Evolutionary conservation across 2,113 vertebrate genomes (phyloP), one percentile per base, ranked within the genome.

Genomic region (Dinomys branickii): DNA sequence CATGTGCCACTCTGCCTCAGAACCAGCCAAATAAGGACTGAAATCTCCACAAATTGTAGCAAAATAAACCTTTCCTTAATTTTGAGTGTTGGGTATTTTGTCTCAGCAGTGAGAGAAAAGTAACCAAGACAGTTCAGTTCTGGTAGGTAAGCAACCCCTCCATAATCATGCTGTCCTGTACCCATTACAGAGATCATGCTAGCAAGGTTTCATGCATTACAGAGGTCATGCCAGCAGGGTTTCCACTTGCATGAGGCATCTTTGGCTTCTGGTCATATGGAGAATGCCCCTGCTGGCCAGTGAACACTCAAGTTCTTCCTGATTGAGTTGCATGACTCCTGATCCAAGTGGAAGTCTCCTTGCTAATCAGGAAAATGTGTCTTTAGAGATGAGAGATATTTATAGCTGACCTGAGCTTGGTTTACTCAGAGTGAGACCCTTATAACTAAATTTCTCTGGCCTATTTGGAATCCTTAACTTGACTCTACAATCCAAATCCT

Each of bases 401-500:
- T 30, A 69, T 12, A 75, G 47, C 33, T 91, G 22, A 90, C 69
- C 61, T 69, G n/a, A 94, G 14, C 17, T 41, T 56, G 30, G 1
- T 3, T 78, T 69, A 41, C 10, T 69, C 93, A 77, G 24, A 85
- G 41, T 71, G 11, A 50, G 20, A 24, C 54, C 78, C 22, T 71
- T 58, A 26, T 58, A 22, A 88, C 16, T 30, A 44, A 52, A 52
- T 92, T 83, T 17, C 58, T 75, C 52, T 30, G 22, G 44, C 1
- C 47, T 65, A 44, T 24, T 87, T 95, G 71, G 63, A 67, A 85
- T 52, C 20, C 73, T 93, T 71, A 93, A 67, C 33, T 54, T 95
- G 41, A 91, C 54, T 20, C 8, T 17, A 19, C 16, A 65, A 54
- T 94, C 28, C 5, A 73, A 78, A 56, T 73, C 59, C 16, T 93